Evolutionary conservation across 2,888 invertebrate species (phyloP).

Genomic region (Tachina grossa): DNA sequence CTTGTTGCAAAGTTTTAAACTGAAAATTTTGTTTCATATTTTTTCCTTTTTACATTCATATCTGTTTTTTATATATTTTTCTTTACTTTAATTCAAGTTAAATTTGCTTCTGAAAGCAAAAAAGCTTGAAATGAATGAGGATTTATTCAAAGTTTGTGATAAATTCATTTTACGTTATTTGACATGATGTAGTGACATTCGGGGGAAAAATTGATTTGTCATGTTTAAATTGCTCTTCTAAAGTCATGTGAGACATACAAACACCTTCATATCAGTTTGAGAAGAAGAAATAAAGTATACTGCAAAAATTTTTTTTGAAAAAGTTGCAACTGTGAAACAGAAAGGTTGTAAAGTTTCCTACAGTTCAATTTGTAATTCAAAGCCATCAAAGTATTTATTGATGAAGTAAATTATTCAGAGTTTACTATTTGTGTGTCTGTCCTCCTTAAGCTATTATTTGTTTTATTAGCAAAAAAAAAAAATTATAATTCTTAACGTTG

Average conservation of each 20-base stretch:
- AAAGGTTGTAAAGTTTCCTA: too few species aligned
- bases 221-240: background rate
- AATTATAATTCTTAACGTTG: too few species aligned
- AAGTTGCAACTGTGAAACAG: too few species aligned
- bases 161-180: constrained; percentile 44
- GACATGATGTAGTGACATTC: constrained; percentile 15
- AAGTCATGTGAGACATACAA: background rate
- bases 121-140: constrained; percentile 32
- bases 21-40: constrained; percentile 36
- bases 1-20: constrained; percentile 54
- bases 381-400: too few species aligned
- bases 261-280: background rate
- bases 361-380: too few species aligned
- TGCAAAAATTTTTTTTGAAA: background rate
- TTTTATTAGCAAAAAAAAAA: too few species aligned
- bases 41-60: constrained; percentile 32
- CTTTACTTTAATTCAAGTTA: constrained; percentile 37
- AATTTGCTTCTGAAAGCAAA: constrained; percentile 34
- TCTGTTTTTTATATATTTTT: background rate
- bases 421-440: too few species aligned
- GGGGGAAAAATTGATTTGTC: constrained; percentile 47
- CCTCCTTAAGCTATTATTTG: too few species aligned
- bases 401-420: too few species aligned
- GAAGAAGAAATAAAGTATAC: background rate
- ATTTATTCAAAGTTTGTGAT: constrained; percentile 60